Conservation (phyloP, 2,888 invertebrate species). For the Heliconius cydno region DNA sequence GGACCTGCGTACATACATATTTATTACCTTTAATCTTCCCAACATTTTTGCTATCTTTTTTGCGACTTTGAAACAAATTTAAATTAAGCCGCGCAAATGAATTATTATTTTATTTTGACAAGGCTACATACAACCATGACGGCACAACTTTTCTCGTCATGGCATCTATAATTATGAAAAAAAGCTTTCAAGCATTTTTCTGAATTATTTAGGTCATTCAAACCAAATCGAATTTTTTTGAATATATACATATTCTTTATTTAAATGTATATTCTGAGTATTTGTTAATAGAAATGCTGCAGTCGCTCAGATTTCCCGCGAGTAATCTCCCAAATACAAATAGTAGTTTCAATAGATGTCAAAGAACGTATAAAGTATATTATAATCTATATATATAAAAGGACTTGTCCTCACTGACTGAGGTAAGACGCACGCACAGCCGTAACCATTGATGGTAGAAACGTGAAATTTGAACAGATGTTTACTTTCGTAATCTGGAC, state of each 20-base stretch:
- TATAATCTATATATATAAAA: too few relatives aligned
- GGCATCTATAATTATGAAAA: too few relatives aligned
- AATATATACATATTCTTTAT: neutral
- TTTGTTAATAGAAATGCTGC: conserved; percentile 2
- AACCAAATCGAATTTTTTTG: neutral
- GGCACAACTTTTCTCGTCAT: too few relatives aligned
- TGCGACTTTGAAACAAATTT: neutral
- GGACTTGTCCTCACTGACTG: too few relatives aligned
- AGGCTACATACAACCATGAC: neutral
- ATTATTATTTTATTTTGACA: neutral
- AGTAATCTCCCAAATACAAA: conserved; percentile 6
- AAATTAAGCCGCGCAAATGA: neutral
- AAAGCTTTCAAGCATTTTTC: too few relatives aligned
- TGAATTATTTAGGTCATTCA: neutral
- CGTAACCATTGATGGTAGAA: too few relatives aligned
- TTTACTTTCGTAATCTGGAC: too few relatives aligned
- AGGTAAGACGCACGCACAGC: too few relatives aligned
- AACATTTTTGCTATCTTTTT: conserved; percentile 8
- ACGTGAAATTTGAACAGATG: too few relatives aligned
- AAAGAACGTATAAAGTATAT: neutral
- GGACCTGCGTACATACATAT: conserved; percentile 25
- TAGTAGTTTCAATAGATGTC: conserved; percentile 9
- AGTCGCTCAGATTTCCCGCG: conserved; percentile 2
- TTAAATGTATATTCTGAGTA: neutral
- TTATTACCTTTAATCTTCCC: conserved; percentile 24